Evolutionary conservation across 2,113 vertebrate species (phyloP), one percentile per base, ranked within the genome.

Genomic region (Haplochromis burtoni): DNA sequence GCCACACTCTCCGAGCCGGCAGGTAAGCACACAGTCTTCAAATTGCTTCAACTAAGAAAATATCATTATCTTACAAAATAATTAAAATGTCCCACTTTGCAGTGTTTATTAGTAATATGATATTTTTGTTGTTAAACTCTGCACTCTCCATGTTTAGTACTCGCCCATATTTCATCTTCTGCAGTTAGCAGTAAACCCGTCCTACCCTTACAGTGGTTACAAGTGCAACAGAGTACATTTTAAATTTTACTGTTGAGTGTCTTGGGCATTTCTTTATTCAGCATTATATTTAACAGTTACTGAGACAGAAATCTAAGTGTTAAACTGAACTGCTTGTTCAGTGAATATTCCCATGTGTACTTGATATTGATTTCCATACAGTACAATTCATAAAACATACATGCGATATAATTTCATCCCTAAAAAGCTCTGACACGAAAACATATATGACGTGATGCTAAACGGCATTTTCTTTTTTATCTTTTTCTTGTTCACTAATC

Each of bases 21-120:
- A 94, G 96, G 96, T 97, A 95, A 93, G n/a, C 4, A 2, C 71
- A 68, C 59, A 12, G 9, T 12, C 42, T n/a, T 17, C 3, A 8
- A 11, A 45, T 78, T 33, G 9, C 29, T 31, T 11, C 9, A 76
- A 76, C 45, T 31, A 31, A 49, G 42, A 11, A 49, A 31, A 31
- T 49, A 19, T 49, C 10, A 76, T 19, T 76, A 49, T 49, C 42
- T 76, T 47, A 76, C 9, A 29, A 76, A 76, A 40, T 38, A 73
- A 26, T 73, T 26, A 26, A 29, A 45, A 7, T 17, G 40, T 45
- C 8, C 7, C 6, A 29, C 29, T 33, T 24, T 40, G 9, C 51
- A 55, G 51, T 4, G 0, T 55, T 81, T 76, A 49, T 76, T 76
- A 47, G 10, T 49, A 49, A 76, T 6, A 71, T 49, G 24, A 76